Evolutionary conservation across 2,113 vertebrate genomes (phyloP).

Genomic region (Ictalurus furcatus): DNA sequence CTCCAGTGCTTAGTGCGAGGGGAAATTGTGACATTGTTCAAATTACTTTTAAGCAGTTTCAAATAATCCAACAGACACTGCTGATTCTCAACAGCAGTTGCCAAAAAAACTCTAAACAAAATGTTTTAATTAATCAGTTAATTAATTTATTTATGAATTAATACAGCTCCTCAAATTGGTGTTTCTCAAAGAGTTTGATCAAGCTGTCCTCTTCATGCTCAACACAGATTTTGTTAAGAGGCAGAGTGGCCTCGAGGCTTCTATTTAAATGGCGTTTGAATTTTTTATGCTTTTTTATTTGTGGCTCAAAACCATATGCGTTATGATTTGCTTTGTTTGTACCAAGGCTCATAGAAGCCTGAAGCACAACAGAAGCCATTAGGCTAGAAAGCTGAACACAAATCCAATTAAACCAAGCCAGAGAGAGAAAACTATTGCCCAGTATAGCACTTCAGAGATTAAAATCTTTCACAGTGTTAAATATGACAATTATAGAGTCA

Average conservation of each 20-base stretch:
- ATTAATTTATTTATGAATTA: neutral
- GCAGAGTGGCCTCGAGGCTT: slow-evolving; percentile 5
- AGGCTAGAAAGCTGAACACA: slow-evolving; percentile 59
- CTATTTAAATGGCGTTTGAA: slow-evolving; percentile 3
- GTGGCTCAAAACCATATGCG: slow-evolving; percentile 17
- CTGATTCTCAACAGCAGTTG: neutral
- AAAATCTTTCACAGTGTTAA: slow-evolving; percentile 49
- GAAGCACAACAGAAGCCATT: slow-evolving; percentile 56
- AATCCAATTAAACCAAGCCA: slow-evolving; percentile 65
- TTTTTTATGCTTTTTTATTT: neutral
- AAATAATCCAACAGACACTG: neutral
- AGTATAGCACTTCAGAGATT: slow-evolving; percentile 50
- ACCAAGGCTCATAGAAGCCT: slow-evolving; percentile 30
- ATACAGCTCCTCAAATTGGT: neutral
- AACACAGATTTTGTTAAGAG: neutral
- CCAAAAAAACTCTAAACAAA: neutral
- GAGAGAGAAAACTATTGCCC: slow-evolving; percentile 17
- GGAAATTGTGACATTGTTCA: too few species aligned
- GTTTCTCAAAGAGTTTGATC: neutral
- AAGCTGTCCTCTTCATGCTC: neutral
- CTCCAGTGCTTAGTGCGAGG: too few species aligned
- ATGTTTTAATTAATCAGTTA: neutral
- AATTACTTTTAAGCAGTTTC: neutral
- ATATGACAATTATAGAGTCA: slow-evolving; percentile 52
- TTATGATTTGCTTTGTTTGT: slow-evolving; percentile 27